phyloP scores from a whole-genome alignment of 2,888 invertebrate species.

The Caenorhabditis sp. region DNA sequence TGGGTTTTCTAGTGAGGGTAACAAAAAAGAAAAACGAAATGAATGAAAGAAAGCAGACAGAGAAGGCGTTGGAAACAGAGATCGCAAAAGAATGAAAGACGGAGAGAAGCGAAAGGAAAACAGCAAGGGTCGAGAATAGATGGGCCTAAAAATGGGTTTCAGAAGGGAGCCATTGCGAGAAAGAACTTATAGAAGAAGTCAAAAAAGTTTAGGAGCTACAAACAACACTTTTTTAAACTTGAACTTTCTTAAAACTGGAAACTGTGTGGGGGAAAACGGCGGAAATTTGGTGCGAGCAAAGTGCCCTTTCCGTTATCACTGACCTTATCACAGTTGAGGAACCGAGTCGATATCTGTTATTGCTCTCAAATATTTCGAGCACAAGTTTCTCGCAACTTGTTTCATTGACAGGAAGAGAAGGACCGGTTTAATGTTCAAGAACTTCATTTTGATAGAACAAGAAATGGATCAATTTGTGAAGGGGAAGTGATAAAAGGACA shows the following conservation, averaged over 20 bases:
- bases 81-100: no score
- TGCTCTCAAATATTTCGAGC: neutral
- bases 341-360: neutral
- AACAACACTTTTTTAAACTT: neutral
- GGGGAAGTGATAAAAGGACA: neutral
- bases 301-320: conserved; percentile 9
- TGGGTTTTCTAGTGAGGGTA: no score
- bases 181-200: neutral
- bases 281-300: neutral
- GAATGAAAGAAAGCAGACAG: neutral
- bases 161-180: neutral
- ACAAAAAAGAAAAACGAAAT: neutral
- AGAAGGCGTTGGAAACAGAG: conserved; percentile 1
- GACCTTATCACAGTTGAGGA: neutral
- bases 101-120: neutral
- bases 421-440: neutral
- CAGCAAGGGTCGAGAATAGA: neutral
- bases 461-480: neutral
- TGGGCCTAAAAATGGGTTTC: neutral
- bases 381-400: conserved; percentile 28
- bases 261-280: neutral
- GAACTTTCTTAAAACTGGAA: no score
- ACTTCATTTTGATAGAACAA: conserved; percentile 9
- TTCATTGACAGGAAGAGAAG: no score
- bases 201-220: no score